Percentiles rank a stretch among this genome's conserved stretches.
Conservation (phyloP, 2,888 invertebrate genomes). For the Pharmacophagus antenor region DNA sequence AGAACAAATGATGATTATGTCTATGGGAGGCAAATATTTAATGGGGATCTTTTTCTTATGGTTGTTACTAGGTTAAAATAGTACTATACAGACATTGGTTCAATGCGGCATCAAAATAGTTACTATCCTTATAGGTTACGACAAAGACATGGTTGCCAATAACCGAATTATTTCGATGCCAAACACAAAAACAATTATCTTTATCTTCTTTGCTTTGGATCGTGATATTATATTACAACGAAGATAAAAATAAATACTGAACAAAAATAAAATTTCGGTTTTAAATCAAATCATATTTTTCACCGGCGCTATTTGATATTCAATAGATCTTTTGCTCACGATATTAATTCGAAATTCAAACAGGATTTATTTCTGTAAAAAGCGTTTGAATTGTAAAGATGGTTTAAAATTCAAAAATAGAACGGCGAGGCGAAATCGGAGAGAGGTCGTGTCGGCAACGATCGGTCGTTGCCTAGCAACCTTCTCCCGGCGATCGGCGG, state of each 20-base stretch:
- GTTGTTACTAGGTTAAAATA: too few species aligned
- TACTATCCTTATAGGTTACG: too few species aligned
- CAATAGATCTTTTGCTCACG: neutral
- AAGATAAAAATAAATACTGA: too few species aligned
- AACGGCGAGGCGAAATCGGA: slow-evolving; percentile 42
- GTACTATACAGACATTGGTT: too few species aligned
- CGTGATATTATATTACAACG: too few species aligned
- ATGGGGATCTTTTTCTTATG: too few species aligned
- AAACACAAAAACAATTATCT: too few species aligned
- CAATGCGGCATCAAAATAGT: too few species aligned
- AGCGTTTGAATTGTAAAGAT: slow-evolving; percentile 24
- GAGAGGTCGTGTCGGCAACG: slow-evolving; percentile 48
- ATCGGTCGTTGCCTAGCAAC: slow-evolving; percentile 61
- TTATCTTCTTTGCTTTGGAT: too few species aligned
- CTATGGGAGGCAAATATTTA: too few species aligned
- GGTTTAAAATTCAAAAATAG: slow-evolving; percentile 44
- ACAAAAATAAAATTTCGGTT: neutral
- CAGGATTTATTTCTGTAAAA: slow-evolving; percentile 11
- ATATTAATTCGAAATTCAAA: slow-evolving; percentile 16
- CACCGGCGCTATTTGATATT: neutral
- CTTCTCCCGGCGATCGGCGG: slow-evolving; percentile 42
- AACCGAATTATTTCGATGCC: too few species aligned
- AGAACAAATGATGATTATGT: neutral
- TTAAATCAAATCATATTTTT: neutral
- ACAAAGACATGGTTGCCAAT: too few species aligned